Evolutionary conservation across 2,113 vertebrate species (phyloP).

Genomic region (Engystomops pustulosus): DNA sequence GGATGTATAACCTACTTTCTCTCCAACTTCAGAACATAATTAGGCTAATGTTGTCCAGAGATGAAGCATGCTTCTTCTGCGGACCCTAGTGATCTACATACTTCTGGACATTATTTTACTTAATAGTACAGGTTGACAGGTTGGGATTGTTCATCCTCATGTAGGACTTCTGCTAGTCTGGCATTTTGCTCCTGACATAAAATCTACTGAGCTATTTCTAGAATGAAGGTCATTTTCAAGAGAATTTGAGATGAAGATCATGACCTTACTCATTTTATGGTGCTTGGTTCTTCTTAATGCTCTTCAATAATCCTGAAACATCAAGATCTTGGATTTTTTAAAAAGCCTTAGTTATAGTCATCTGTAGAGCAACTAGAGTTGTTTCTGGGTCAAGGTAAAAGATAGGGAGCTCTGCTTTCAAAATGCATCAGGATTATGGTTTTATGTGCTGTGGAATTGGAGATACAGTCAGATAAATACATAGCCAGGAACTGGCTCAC

Average conservation of each 20-base stretch:
- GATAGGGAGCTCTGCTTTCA: too few species aligned
- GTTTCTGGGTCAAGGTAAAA: too few species aligned
- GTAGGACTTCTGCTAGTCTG: not conserved
- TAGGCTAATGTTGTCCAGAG: constrained; percentile 51
- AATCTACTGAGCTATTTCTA: not conserved
- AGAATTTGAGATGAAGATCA: not conserved
- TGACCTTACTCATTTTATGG: not conserved
- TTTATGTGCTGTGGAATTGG: too few species aligned
- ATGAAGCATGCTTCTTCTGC: constrained; percentile 27
- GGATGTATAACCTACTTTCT: constrained; percentile 58
- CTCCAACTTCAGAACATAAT: constrained; percentile 50
- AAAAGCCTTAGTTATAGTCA: too few species aligned
- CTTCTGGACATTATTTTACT: constrained; percentile 30
- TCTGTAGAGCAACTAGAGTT: too few species aligned
- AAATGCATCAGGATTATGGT: too few species aligned
- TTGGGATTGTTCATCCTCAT: not conserved
- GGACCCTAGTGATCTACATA: not conserved
- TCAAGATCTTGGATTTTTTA: too few species aligned
- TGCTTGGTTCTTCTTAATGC: not conserved
- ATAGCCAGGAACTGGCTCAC: too few species aligned
- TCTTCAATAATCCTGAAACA: not conserved
- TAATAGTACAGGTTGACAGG: constrained; percentile 6
- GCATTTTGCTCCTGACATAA: not conserved
- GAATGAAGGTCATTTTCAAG: not conserved
- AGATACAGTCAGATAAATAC: too few species aligned